Base-by-base conservation (phyloP, 2,797 vertebrate genomes). In the Octomys mimax region DNA sequence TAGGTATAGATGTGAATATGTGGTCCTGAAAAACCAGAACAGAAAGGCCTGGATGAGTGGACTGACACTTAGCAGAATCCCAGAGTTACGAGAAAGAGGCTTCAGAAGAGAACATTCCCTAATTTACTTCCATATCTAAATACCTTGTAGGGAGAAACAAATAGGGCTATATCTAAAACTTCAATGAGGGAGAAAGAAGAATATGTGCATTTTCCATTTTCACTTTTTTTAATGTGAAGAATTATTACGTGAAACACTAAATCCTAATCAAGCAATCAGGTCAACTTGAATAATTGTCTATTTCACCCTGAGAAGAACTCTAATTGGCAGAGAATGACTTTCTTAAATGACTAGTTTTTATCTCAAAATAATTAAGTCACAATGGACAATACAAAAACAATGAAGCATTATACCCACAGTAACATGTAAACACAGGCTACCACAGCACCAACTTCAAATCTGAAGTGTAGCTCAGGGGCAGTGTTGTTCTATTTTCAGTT, bases 281-380 rank as follows among this genome's bases (percentile, higher is more conserved):
- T 78, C 87, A 88, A 92, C 68, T 71, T 66, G 31, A 16, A 84
- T 87, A 83, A 89, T 31, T 59, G 5, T 75, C 36, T 89, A 31
- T 95, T 78, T 92, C 68, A 90, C 73, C n/a, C 64, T 54, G 11
- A 97, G 36, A 61, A 91, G 95, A 96, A 86, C 54, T 68, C 54
- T 22, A 87, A 3, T 71, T 81, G 19, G 57, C 88, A 91, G 75
- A 92, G 33, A 87, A 75, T 54, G 33, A 89, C 82, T 71, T 94
- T 5, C 71, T 89, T 66, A 82, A 95, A 95, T 94, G 39, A 21
- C 36, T 90, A 3, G 5, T 42, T 9, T 71, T 87, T 95, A 57
- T 88, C 28, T 19, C 73, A 92, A 95, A 95, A 84, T 95, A 95
- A 96, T 92, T 90, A 95, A 94, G 52, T 90, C 78, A 93, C 88